A percentile compares a stretch with the other conserved stretches of the same genome.
Conservation (phyloP, 2,113 vertebrate genomes). For the Narcine bancroftii region DNA sequence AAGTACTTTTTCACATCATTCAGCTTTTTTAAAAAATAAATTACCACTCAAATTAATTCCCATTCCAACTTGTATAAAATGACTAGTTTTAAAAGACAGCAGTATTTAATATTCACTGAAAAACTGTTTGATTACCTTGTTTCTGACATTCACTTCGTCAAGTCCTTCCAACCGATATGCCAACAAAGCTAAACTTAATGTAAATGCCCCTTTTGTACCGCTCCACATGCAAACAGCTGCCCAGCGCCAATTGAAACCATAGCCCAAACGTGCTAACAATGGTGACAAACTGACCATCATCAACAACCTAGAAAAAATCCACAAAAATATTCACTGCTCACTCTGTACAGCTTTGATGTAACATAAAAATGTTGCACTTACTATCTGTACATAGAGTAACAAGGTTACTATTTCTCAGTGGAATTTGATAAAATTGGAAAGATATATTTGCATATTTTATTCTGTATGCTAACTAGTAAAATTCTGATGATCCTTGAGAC, state of each 20-base stretch:
- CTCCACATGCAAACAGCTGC: constrained; percentile 50
- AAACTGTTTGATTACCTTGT: constrained; percentile 36
- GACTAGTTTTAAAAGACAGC: not conserved
- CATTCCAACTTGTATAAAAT: not conserved
- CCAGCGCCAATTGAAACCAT: constrained; percentile 54
- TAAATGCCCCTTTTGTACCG: constrained; percentile 50
- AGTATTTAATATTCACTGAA: not conserved
- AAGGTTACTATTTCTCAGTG: not conserved
- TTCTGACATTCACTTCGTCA: constrained; percentile 38
- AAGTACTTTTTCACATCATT: too few relatives aligned
- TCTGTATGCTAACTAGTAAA: not conserved
- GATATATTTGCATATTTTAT: not conserved
- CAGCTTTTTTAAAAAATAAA: too few relatives aligned
- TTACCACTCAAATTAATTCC: not conserved
- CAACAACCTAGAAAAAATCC: constrained; percentile 44
- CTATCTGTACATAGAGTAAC: not conserved
- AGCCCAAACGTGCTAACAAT: constrained; percentile 46
- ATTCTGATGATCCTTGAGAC: too few relatives aligned
- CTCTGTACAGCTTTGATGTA: too few relatives aligned
- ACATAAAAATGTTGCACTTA: not conserved
- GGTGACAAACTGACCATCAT: constrained; percentile 49
- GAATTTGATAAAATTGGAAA: not conserved
- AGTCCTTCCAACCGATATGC: constrained; percentile 38
- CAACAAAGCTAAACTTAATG: constrained; percentile 49
- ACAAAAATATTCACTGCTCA: not conserved